phyloP scores from a whole-genome alignment of 2,888 invertebrate species.

The Aricia artaxerxes region DNA sequence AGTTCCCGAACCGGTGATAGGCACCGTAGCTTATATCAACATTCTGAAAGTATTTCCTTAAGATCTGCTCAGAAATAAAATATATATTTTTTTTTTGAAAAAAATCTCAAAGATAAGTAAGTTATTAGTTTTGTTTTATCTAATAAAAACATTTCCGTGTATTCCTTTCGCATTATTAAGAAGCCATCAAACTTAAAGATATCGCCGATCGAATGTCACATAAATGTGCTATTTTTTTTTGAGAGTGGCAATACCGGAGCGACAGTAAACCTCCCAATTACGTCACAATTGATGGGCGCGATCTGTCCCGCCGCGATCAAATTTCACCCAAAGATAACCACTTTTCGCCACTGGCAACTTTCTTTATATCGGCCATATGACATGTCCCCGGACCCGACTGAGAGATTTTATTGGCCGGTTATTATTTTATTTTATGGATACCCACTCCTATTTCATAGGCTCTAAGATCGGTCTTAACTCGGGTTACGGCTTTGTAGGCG shows the following conservation, averaged over 20 bases:
- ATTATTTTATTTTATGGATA: conserved; percentile 79
- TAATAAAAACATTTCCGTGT: too few species aligned
- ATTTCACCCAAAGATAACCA: conserved; percentile 59
- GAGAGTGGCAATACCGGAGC: conserved; percentile 56
- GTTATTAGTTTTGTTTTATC: too few species aligned
- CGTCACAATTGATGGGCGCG: conserved; percentile 68
- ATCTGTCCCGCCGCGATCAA: conserved; percentile 64
- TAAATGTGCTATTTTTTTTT: conserved; percentile 39
- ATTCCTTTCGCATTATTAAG: not conserved
- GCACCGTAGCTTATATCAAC: too few species aligned
- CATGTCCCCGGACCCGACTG: conserved; percentile 64
- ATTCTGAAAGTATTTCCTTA: too few species aligned
- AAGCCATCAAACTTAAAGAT: not conserved
- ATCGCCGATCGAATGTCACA: conserved; percentile 14
- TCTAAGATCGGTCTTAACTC: conserved; percentile 64
- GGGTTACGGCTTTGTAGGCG: conserved; percentile 71
- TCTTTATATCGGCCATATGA: conserved; percentile 63
- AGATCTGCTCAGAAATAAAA: too few species aligned
- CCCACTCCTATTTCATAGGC: conserved; percentile 76
- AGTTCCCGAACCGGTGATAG: too few species aligned
- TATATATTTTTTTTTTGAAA: too few species aligned
- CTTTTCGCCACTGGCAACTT: conserved; percentile 62
- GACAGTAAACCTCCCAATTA: conserved; percentile 71
- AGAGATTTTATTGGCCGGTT: conserved; percentile 77
- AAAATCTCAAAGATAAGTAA: too few species aligned